phyloP scores from a whole-genome alignment of 2,888 invertebrate genomes.

The Erebia epiphron region DNA sequence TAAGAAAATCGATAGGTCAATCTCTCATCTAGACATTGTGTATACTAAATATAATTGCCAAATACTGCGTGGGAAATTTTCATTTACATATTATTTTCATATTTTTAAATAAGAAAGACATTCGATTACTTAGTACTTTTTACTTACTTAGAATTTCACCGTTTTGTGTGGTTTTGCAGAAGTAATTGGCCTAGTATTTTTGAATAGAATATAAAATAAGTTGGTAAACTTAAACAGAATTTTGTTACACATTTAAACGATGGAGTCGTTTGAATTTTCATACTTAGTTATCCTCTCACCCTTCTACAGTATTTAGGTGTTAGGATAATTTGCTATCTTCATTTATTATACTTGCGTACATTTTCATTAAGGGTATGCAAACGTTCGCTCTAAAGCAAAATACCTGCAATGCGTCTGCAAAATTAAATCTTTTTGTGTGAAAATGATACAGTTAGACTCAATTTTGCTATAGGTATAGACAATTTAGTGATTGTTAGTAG shows the following conservation, averaged over 20 bases:
- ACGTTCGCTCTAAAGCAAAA: slow-evolving; percentile 14
- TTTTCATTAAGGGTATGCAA: slow-evolving; percentile 25
- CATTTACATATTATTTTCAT: too few relatives aligned
- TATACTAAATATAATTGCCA: too few relatives aligned
- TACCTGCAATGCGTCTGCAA: slow-evolving; percentile 20
- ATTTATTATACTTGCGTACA: slow-evolving; percentile 24
- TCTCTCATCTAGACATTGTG: too few relatives aligned
- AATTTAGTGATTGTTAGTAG: not conserved
- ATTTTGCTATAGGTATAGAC: not conserved
- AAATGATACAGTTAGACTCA: not conserved
- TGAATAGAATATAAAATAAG: too few relatives aligned
- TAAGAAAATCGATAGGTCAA: too few relatives aligned
- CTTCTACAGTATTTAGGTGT: slow-evolving; percentile 14
- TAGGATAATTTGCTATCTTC: slow-evolving; percentile 24
- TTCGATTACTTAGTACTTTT: too few relatives aligned
- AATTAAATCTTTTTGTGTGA: slow-evolving; percentile 12
- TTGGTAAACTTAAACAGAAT: not conserved
- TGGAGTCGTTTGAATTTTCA: slow-evolving; percentile 5
- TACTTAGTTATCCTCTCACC: slow-evolving; percentile 4
- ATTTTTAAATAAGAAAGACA: too few relatives aligned
- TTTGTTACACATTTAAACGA: not conserved
- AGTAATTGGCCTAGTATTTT: too few relatives aligned
- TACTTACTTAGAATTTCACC: too few relatives aligned
- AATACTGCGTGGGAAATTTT: too few relatives aligned
- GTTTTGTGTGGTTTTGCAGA: too few relatives aligned